phyloP scores from a whole-genome alignment of 2,797 vertebrate species.

The Mus caroli region DNA sequence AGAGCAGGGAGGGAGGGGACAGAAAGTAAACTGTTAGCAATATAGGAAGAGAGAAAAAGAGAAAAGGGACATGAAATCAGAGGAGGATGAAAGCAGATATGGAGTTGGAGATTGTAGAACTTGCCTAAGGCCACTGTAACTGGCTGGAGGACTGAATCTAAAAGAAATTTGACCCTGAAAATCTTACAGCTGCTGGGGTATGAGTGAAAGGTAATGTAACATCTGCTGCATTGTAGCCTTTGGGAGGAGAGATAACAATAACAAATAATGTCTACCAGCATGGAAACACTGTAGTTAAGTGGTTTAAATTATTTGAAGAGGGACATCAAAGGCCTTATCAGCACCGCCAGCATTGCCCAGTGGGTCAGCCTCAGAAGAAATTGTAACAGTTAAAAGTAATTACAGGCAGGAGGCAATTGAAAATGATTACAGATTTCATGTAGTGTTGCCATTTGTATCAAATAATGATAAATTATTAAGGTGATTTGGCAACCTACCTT shows the following conservation, averaged over 20 bases:
- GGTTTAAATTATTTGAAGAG: conserved; percentile 25
- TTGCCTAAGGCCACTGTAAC: background rate
- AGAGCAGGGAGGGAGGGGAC: background rate
- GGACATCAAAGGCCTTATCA: conserved; percentile 69
- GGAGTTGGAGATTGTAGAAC: background rate
- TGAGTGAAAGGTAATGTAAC: background rate
- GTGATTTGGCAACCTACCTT: conserved; percentile 41
- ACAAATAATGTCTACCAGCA: background rate
- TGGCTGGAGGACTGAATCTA: background rate
- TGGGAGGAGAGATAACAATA: background rate
- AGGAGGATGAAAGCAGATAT: background rate
- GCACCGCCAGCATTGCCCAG: background rate
- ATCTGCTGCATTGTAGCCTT: background rate
- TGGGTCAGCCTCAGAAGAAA: conserved; percentile 3
- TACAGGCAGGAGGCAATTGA: background rate
- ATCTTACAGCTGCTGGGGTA: background rate
- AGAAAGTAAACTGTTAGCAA: background rate
- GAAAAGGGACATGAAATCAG: background rate
- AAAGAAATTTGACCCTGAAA: conserved; percentile 43
- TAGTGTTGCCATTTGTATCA: conserved; percentile 55
- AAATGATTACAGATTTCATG: conserved; percentile 25
- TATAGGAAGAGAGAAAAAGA: too few species aligned
- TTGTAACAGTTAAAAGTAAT: background rate
- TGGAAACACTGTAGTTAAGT: conserved; percentile 57
- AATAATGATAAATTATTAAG: conserved; percentile 8